phyloP scores from a whole-genome alignment of 2,888 invertebrate genomes.

The Conomelus anceps region DNA sequence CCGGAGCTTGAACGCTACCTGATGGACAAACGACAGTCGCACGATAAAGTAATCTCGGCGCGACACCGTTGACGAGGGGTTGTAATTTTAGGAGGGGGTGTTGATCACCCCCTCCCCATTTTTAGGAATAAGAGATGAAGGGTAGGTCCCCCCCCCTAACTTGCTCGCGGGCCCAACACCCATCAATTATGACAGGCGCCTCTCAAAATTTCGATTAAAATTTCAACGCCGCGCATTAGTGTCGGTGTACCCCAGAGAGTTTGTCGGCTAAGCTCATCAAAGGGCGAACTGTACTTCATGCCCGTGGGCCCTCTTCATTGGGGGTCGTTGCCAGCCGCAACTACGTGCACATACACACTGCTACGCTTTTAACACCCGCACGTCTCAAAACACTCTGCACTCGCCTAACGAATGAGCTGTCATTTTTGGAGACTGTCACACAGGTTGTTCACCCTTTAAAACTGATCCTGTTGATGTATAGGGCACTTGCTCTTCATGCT shows the following conservation, averaged over 20 bases:
- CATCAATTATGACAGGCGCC: conserved; percentile 26
- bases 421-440: neutral
- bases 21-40: neutral
- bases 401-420: neutral
- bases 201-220: conserved; percentile 25
- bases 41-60: neutral
- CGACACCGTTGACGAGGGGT: neutral
- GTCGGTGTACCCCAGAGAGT: conserved; percentile 14
- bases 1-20: neutral
- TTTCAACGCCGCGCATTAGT: conserved; percentile 26
- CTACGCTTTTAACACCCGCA: neutral
- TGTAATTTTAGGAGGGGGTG: neutral
- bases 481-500: neutral
- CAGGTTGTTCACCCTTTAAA: neutral
- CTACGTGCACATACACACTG: neutral
- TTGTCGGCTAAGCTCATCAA: conserved; percentile 1
- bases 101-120: neutral
- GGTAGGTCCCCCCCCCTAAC: neutral
- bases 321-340: neutral
- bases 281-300: neutral
- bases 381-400: neutral
- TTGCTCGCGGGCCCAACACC: conserved; percentile 22
- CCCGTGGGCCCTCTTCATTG: neutral
- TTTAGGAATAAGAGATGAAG: neutral
- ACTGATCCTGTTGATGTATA: neutral